Base-by-base conservation (phyloP, 23 tunicate species). In the Corella eumyota region DNA sequence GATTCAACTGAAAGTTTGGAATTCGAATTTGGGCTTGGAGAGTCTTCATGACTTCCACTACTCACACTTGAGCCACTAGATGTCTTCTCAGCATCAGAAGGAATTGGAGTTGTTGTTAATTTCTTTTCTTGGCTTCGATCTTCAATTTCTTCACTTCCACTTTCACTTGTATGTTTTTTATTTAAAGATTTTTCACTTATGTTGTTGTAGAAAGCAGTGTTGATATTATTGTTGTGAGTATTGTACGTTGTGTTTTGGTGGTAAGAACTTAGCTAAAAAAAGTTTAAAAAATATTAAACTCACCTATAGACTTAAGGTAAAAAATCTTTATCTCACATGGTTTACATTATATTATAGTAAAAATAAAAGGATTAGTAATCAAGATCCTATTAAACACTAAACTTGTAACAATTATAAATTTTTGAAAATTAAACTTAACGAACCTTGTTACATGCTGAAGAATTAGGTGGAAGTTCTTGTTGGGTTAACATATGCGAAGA, bases 71-170 rank as follows among this genome's bases (percentile, higher is more conserved):
- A 69, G 64, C 90, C 60, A 62, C 81, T 74, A 0, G 81, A 82
- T 65, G 64, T 75, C 57, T 84, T 84, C 34, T 84, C 94, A 30
- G 80, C 92, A 53, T 82, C 92, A 29, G 94, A 84, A 0, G 94
- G 94, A 19, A 84, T 75, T 2, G 94, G 94, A 26, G 94, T 84
- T 1, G 81, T 75, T n/a, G 94, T 84, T 17, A 84, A 62, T 58
- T 75, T 84, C 47, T 84, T 84, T 36, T 84, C 94, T 26, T 60
- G 56, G 5, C 61, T 63, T 49, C 74, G 50, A 36, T 78, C 68
- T 25, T 68, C 68, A 22, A 33, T 45, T 37, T 36, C 15, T 25
- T 57, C 37, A 4, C 75, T 77, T 31, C 58, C 82, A 32, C 60
- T 62, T 11, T 52, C 68, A 25, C 68, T 62, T 32, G 40, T 52